Percentiles rank a stretch among this genome's conserved stretches.
These are phyloP conservation scores for Alectura lathami DNA, from an alignment of 2,113 vertebrate species.

Conservation along the genomic window DNA sequence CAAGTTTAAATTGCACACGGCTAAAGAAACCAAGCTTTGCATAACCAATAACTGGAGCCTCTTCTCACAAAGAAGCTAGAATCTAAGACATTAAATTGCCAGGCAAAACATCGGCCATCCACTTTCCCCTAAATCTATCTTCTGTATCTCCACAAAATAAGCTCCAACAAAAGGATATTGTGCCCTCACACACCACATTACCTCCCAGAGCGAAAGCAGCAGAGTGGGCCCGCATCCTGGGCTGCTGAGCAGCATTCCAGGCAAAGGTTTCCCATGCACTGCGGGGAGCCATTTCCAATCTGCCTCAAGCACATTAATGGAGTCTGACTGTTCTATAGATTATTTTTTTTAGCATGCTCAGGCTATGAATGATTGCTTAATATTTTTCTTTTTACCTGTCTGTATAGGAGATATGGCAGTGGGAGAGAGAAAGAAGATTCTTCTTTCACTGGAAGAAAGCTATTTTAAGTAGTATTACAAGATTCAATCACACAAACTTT, in stretches of 20 bases:
- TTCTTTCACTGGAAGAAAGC: background rate
- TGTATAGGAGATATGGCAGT: background rate
- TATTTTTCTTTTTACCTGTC: background rate
- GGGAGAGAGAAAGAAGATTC: background rate
- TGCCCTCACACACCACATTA: no score
- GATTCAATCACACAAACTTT: background rate
- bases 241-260: background rate
- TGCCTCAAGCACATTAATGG: background rate
- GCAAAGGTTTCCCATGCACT: background rate
- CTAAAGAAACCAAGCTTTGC: background rate
- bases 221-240: background rate
- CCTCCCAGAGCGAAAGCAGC: background rate
- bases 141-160: background rate
- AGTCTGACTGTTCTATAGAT: background rate
- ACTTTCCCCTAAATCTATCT: background rate
- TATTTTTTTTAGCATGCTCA: background rate
- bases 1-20: rapidly evolving
- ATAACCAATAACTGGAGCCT: rapidly evolving
- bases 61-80: background rate
- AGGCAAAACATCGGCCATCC: background rate
- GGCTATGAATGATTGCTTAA: background rate
- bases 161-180: background rate
- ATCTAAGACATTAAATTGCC: background rate
- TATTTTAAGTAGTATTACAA: background rate
- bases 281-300: background rate